These are phyloP conservation scores for Gymnorhina tibicen DNA, from an alignment of 2,113 vertebrate species.

Conservation along the genomic window DNA sequence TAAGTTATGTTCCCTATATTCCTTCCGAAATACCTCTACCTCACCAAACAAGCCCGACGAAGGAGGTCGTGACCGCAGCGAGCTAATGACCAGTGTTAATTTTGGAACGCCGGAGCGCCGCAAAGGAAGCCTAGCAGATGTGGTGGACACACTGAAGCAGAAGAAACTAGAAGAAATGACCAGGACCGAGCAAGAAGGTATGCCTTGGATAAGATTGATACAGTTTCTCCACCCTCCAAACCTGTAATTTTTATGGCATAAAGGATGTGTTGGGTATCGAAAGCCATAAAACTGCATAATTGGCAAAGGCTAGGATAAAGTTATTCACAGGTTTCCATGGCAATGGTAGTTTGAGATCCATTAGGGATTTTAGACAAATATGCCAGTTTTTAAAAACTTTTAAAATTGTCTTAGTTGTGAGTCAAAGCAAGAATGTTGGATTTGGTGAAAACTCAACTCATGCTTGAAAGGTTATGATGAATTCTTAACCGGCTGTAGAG, in stretches of 20 bases:
- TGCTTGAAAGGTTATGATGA: neutral
- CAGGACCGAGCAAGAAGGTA: conserved; percentile 98
- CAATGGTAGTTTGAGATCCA: conserved; percentile 48
- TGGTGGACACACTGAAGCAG: conserved; percentile 98
- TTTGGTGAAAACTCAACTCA: neutral
- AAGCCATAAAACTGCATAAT: conserved; percentile 44
- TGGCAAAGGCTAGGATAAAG: conserved; percentile 55
- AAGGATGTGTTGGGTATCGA: conserved; percentile 31
- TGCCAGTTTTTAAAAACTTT: conserved; percentile 44
- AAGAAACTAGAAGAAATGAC: conserved; percentile 99
- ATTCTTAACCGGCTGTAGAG: neutral
- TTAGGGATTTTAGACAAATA: conserved; percentile 59
- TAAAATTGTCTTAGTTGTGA: conserved; percentile 10
- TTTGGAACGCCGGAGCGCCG: conserved; percentile 97
- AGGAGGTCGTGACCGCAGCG: conserved; percentile 92
- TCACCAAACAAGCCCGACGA: conserved; percentile 98
- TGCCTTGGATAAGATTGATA: conserved; percentile 26
- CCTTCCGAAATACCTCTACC: conserved; percentile 99
- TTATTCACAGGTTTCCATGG: conserved; percentile 63
- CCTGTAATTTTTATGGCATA: neutral
- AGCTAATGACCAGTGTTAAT: conserved; percentile 92
- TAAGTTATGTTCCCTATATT: conserved; percentile 99
- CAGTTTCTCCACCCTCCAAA: neutral
- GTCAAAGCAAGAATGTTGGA: conserved; percentile 31
- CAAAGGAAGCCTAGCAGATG: conserved; percentile 98